A percentile compares a stretch with the other conserved stretches of the same genome.
phyloP scores from a whole-genome alignment of 2,797 vertebrate species.

The Trachurus trachurus region DNA sequence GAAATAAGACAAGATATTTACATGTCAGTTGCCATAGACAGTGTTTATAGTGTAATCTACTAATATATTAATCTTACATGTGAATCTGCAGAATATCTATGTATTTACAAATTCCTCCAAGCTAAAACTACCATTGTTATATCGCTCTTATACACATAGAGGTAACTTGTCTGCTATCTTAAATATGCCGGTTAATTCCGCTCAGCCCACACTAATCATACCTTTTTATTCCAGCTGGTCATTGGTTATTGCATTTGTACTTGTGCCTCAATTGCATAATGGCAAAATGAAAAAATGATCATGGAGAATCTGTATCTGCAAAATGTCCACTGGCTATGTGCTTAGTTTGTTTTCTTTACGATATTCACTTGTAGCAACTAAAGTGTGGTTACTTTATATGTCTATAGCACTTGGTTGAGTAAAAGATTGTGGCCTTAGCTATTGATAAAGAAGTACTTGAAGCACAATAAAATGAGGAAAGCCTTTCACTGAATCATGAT shows the following conservation, averaged over 20 bases:
- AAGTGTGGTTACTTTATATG: neutral
- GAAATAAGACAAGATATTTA: neutral
- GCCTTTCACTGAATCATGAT: neutral
- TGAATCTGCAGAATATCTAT: neutral
- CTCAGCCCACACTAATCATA: neutral
- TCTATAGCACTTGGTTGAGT: neutral
- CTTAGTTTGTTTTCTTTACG: neutral
- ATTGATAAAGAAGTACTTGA: neutral
- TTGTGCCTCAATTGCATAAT: neutral
- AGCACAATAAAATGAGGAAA: neutral
- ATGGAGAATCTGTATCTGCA: neutral
- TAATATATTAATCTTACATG: neutral
- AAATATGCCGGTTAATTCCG: conserved; percentile 10
- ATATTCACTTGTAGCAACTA: neutral
- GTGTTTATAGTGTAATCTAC: neutral
- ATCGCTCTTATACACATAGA: neutral
- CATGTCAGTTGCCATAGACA: conserved; percentile 6
- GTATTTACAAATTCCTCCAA: conserved; percentile 4
- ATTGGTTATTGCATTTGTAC: neutral
- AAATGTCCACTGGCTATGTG: neutral
- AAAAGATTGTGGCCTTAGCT: neutral
- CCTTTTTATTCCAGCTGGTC: neutral
- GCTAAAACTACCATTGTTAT: conserved; percentile 4
- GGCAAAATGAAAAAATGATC: neutral
- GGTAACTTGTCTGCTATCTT: neutral